Percentiles rank a stretch among this genome's conserved stretches.
phyloP scores from a whole-genome alignment of 2,113 vertebrate species.

The Cyprinus carpio region DNA sequence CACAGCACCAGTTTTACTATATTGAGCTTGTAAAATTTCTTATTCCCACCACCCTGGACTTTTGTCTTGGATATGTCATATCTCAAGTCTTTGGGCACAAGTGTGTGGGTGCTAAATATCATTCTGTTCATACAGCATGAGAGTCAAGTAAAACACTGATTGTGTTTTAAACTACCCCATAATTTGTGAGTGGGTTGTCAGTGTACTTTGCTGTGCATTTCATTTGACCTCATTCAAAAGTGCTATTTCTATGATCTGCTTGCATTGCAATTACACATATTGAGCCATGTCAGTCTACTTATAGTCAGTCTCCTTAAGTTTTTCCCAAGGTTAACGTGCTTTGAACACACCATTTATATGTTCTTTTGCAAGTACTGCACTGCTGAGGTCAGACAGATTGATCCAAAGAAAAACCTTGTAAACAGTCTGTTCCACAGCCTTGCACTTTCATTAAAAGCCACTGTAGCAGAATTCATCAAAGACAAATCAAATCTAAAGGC shows the following conservation, averaged over 20 bases:
- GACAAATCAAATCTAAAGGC: not conserved
- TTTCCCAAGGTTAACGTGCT: not conserved
- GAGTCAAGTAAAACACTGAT: slow-evolving; percentile 1
- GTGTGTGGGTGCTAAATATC: not conserved
- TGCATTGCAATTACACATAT: not conserved
- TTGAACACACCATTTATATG: not conserved
- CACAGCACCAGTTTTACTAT: not conserved
- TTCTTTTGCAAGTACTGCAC: not conserved
- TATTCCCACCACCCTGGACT: not conserved
- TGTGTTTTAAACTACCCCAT: not conserved
- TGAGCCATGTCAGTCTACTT: not conserved
- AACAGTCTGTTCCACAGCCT: not conserved
- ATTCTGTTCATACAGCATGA: not conserved
- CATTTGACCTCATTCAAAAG: not conserved
- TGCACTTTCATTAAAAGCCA: not conserved
- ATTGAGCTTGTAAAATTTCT: not conserved
- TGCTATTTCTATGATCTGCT: not conserved
- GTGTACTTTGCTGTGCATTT: not conserved
- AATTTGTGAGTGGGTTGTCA: slow-evolving; percentile 1
- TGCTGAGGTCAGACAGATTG: slow-evolving; percentile 5
- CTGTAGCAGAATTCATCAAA: not conserved
- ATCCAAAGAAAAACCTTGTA: not conserved
- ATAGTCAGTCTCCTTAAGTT: not conserved
- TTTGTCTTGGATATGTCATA: not conserved
- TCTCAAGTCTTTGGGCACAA: not conserved